Conservation (phyloP, 1,140 invertebrate genomes). For the Dinoponera quadriceps region DNA sequence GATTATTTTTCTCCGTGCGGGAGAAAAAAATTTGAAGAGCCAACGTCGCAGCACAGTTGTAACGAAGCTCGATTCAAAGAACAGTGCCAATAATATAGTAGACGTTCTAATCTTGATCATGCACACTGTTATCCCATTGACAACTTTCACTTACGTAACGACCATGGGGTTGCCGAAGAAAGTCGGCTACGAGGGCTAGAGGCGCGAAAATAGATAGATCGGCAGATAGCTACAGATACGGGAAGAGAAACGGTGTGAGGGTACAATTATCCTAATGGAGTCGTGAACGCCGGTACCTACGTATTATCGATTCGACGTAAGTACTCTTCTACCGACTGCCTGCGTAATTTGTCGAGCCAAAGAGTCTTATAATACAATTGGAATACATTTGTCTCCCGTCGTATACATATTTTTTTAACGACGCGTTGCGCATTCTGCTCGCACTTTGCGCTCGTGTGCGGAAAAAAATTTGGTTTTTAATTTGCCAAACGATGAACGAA, state of each 20-base stretch:
- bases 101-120: slow-evolving; percentile 5
- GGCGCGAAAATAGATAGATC: slow-evolving; percentile 39
- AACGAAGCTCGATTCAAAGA: background rate
- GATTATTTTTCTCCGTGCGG: too few species aligned
- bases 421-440: too few species aligned
- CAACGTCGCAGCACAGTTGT: too few species aligned
- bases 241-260: slow-evolving; percentile 61
- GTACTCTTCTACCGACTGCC: slow-evolving; percentile 41
- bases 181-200: slow-evolving; percentile 8
- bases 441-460: too few species aligned
- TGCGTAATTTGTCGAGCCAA: slow-evolving; percentile 23
- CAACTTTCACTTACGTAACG: slow-evolving; percentile 8
- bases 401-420: background rate
- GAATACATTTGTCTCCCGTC: background rate
- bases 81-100: background rate
- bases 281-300: slow-evolving; percentile 77
- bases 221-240: slow-evolving; percentile 62
- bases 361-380: background rate
- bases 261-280: slow-evolving; percentile 84
- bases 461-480: too few species aligned
- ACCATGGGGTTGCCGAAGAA: slow-evolving; percentile 27
- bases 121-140: slow-evolving; percentile 1
- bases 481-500: too few species aligned
- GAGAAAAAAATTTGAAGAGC: background rate
- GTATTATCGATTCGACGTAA: slow-evolving; percentile 80